These are phyloP conservation scores for Troides helena DNA, from an alignment of 2,888 invertebrate species.

Conservation along the genomic window DNA sequence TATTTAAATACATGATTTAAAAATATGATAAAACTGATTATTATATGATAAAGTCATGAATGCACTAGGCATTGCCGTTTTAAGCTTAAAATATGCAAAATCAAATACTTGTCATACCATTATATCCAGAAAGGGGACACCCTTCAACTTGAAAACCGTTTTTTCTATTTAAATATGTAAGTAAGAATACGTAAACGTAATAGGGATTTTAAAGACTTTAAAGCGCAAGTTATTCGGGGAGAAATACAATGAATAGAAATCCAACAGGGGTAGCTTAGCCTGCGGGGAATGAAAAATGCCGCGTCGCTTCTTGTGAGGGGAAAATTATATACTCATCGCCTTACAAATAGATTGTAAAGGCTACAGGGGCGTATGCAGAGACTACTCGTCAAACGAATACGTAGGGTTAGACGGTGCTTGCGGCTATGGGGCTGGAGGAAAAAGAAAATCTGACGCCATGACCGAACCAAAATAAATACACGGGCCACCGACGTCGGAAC, in stretches of 20 bases:
- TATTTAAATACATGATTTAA: no score
- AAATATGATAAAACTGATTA: background rate
- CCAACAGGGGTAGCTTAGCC: constrained; percentile 46
- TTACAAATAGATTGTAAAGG: constrained; percentile 74
- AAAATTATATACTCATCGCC: constrained; percentile 72
- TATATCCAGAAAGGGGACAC: constrained; percentile 13
- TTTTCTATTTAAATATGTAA: constrained; percentile 19
- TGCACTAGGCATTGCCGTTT: background rate
- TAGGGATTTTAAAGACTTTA: constrained; percentile 38
- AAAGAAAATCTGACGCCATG: constrained; percentile 54
- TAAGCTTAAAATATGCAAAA: constrained; percentile 10
- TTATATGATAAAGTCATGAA: background rate
- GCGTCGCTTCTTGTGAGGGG: constrained; percentile 55
- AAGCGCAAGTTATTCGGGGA: constrained; percentile 33
- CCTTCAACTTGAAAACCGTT: constrained; percentile 23
- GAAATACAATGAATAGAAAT: constrained; percentile 41
- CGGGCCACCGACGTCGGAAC: constrained; percentile 8
- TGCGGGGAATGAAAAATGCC: constrained; percentile 62
- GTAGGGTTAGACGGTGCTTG: constrained; percentile 40
- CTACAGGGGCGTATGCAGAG: constrained; percentile 48
- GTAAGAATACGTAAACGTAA: constrained; percentile 27
- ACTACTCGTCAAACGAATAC: constrained; percentile 60
- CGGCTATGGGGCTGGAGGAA: constrained; percentile 52
- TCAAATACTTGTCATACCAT: constrained; percentile 22
- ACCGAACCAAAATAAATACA: constrained; percentile 40